Conservation (phyloP, 2,797 vertebrate species). For the Mormyrops boulengeri region DNA sequence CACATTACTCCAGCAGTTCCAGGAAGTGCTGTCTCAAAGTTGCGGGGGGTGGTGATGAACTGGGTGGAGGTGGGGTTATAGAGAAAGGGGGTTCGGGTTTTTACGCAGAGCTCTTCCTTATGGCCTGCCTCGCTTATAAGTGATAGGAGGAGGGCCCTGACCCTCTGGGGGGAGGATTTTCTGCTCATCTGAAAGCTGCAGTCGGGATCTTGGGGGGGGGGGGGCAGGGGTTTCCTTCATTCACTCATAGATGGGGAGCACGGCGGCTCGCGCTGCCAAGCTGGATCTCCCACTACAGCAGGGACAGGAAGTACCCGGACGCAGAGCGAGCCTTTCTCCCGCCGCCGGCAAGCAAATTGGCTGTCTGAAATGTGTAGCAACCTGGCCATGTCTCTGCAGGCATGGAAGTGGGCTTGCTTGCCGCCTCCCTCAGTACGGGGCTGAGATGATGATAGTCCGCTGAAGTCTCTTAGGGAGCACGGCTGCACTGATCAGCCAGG, state of each 20-base stretch:
- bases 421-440: not conserved
- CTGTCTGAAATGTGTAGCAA: not conserved
- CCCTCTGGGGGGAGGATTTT: not conserved
- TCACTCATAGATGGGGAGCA: not conserved
- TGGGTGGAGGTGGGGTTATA: not conserved
- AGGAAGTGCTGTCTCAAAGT: not conserved
- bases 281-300: not conserved
- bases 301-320: not conserved
- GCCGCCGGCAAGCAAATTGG: not conserved
- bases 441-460: not conserved
- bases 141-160: not conserved
- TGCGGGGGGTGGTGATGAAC: not conserved
- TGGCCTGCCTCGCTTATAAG: not conserved
- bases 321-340: not conserved
- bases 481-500: not conserved
- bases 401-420: not conserved
- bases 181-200: not conserved
- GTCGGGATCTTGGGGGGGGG: not conserved
- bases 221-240: not conserved
- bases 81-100: not conserved
- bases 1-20: not conserved
- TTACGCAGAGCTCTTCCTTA: not conserved
- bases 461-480: not conserved
- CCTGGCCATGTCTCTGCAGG: not conserved
- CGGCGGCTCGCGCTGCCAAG: not conserved